phyloP scores from a whole-genome alignment of 2,113 vertebrate genomes.

The Vireo altiloquus region DNA sequence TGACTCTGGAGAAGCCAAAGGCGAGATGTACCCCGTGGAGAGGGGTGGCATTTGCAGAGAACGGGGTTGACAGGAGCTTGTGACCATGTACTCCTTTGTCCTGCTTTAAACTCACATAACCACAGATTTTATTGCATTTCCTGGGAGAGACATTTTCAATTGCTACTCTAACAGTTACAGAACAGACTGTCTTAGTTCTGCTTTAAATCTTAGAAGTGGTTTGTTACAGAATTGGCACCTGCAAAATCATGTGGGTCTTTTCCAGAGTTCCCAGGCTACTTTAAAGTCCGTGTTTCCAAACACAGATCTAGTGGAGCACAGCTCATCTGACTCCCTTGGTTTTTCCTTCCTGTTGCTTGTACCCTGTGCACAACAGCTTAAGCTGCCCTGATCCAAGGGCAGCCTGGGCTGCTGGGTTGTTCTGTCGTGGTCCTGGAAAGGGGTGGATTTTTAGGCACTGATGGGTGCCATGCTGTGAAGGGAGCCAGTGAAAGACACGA shows the following conservation, averaged over 20 bases:
- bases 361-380: background rate
- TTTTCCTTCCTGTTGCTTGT: background rate
- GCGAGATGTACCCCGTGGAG: rapidly evolving
- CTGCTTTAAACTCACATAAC: background rate
- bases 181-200: background rate
- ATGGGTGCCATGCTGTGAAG: background rate
- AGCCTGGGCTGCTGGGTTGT: background rate
- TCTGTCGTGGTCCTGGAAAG: background rate
- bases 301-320: background rate
- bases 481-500: background rate
- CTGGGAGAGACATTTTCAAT: background rate
- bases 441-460: background rate
- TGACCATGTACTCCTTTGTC: background rate
- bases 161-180: background rate
- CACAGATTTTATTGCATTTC: background rate
- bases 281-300: background rate
- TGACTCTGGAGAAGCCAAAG: background rate
- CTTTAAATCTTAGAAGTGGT: background rate
- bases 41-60: background rate
- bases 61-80: background rate
- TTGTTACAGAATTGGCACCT: background rate
- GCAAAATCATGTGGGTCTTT: background rate
- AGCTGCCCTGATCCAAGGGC: background rate
- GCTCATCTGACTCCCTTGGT: background rate
- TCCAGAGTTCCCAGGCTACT: background rate